Evolutionary conservation across 2,797 vertebrate species (phyloP).

Genomic region (Psittacula derbiana): DNA sequence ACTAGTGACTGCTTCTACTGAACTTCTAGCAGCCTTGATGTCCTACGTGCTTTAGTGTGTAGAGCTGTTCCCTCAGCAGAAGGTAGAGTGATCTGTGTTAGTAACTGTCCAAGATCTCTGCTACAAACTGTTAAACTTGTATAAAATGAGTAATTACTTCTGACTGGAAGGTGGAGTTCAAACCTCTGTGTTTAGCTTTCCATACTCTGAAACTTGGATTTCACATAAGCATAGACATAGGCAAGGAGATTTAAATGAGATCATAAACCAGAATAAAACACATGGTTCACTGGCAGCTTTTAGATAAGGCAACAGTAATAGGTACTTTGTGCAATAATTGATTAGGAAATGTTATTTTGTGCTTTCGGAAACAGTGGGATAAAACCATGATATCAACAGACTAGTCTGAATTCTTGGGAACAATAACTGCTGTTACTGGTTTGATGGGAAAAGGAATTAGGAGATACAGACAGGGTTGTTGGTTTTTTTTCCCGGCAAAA

Average conservation of each 20-base stretch:
- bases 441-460: background rate
- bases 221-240: accelerated
- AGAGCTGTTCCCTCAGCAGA: background rate
- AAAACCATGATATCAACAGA: background rate
- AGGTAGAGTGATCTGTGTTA: background rate
- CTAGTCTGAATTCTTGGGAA: background rate
- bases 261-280: background rate
- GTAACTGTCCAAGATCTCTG: background rate
- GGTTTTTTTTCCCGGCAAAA: background rate
- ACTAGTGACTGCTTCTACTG: background rate
- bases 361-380: background rate
- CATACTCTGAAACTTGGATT: background rate
- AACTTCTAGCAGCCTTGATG: background rate
- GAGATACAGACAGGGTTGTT: background rate
- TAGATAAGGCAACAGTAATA: background rate
- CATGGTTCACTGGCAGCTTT: background rate
- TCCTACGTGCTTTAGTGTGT: background rate
- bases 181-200: background rate
- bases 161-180: background rate
- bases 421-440: background rate
- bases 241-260: background rate
- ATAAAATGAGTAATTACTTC: background rate
- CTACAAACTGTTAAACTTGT: background rate
- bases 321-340: background rate
- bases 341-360: background rate